Base-by-base conservation (phyloP, 2,888 invertebrate genomes). In the Plebejus melissa region DNA sequence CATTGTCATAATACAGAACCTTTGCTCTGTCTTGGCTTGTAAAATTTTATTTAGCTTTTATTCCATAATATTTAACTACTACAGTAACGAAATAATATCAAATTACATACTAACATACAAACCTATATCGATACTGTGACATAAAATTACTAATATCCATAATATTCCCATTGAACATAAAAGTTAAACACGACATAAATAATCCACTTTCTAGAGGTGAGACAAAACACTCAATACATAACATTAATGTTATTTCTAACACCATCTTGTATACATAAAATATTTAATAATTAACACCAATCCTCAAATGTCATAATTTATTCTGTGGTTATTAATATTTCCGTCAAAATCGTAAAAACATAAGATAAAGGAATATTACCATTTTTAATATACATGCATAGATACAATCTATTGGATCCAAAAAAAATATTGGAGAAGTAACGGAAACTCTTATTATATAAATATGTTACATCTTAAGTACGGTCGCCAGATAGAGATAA, bases 131-230 rank as follows among this genome's bases (percentile, higher is more conserved):
- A 36, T 65, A 65, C 65, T 32, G 32, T 9, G 32, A 41, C 41
- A n/a, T 9, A 70, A 70, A 38, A 70, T 13, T n/a, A 4, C 9
- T 22, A 41, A 69, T 70, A 41, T 70, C 70, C 70, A 70, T 72
- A 72, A 72, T 54, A 72, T 54, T 72, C 28, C 28, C 54, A 72
- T 50, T 72, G 0, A 32, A 72, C 41, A 70, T 65, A 36, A 65
- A 65, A 65, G 65, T 46, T 46, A 72, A 16, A 72, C 28, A 69
- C 38, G 22, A 22, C n/a, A 70, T 70, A 70, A 70, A 70, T 36
- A 41, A 70, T 70, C 22, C 41, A 22, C 72, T 72, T 72, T 72
- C 72, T 72, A 72, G 9, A 50, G 46, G 72, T 32, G 72, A 28
- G 71, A 46, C 71, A 32, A 72, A 72, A 54, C 41, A 70, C 72